These are phyloP conservation scores for Corythornis madagascariensis DNA, from an alignment of 2,113 vertebrate species.

Conservation along the genomic window DNA sequence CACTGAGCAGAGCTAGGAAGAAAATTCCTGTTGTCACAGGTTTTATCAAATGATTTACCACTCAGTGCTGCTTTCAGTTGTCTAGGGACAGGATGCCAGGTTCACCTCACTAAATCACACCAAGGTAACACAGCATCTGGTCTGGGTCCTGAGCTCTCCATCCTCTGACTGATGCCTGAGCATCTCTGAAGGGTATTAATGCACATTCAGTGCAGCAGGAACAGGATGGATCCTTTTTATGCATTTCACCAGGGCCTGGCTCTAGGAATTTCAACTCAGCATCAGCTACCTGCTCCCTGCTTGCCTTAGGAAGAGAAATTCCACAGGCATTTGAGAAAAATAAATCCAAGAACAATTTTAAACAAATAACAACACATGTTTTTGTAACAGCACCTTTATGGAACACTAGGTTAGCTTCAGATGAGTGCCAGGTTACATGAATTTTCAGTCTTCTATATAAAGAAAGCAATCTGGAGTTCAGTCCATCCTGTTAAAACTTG, in stretches of 20 bases:
- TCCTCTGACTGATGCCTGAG: background rate
- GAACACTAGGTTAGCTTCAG: conserved; percentile 4
- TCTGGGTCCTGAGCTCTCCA: background rate
- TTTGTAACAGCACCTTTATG: conserved; percentile 32
- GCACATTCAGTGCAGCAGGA: background rate
- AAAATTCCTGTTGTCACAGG: background rate
- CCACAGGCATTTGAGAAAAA: background rate
- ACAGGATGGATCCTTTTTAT: fast-evolving
- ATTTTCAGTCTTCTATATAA: conserved; percentile 36
- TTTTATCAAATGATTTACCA: background rate
- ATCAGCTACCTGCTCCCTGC: background rate
- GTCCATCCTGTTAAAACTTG: background rate
- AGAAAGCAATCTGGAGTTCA: conserved; percentile 8
- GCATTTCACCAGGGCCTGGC: background rate
- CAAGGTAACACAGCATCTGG: background rate
- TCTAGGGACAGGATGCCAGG: background rate
- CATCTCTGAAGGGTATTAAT: background rate
- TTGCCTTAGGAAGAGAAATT: background rate
- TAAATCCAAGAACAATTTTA: background rate
- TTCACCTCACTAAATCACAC: background rate
- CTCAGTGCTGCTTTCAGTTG: background rate
- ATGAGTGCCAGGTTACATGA: conserved; percentile 35
- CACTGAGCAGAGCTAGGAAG: background rate
- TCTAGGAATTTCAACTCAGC: background rate
- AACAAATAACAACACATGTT: background rate